These are phyloP conservation scores for Zoanthus sansibaricus DNA, from an alignment of 92 coral and sea anemone species.

Conservation along the genomic window DNA sequence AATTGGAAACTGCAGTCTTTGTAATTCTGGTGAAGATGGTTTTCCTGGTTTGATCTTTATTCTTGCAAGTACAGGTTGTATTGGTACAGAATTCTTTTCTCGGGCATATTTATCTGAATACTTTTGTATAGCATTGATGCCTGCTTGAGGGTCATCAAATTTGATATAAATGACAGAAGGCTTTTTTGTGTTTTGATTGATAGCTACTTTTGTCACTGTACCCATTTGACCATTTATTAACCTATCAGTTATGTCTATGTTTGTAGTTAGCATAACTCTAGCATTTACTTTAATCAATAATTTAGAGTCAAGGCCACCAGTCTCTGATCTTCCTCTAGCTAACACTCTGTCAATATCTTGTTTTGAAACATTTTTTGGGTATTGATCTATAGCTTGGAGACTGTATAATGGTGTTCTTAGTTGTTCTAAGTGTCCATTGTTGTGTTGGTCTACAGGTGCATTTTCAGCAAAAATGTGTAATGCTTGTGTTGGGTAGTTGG, in stretches of 20 bases:
- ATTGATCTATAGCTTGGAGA: constrained; percentile 67
- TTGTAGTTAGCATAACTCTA: constrained; percentile 26
- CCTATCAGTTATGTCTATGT: constrained; percentile 48
- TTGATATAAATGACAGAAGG: constrained; percentile 64
- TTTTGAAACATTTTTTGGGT: constrained; percentile 52
- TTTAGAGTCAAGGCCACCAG: constrained; percentile 73
- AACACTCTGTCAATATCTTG: constrained; percentile 25
- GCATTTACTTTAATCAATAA: constrained; percentile 69
- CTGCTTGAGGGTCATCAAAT: constrained; percentile 75
- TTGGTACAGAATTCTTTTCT: constrained; percentile 70
- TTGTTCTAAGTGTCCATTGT: constrained; percentile 35
- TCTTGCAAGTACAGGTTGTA: constrained; percentile 61
- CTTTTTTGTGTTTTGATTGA: constrained; percentile 46
- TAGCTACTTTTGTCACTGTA: constrained; percentile 32
- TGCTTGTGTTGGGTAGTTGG: constrained; percentile 58
- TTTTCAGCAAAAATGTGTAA: constrained; percentile 70
- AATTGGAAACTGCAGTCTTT: constrained; percentile 73
- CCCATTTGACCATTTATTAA: constrained; percentile 68
- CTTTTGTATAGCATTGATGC: constrained; percentile 47
- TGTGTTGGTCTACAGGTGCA: constrained; percentile 61
- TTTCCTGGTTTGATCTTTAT: constrained; percentile 62
- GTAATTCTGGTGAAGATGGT: constrained; percentile 57
- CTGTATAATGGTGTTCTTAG: constrained; percentile 44
- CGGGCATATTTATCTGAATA: constrained; percentile 48
- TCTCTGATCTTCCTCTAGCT: constrained; percentile 58